Evolutionary conservation across 2,113 vertebrate genomes (phyloP), one percentile per base, ranked within the genome.

Genomic region (Carettochelys insculpta): DNA sequence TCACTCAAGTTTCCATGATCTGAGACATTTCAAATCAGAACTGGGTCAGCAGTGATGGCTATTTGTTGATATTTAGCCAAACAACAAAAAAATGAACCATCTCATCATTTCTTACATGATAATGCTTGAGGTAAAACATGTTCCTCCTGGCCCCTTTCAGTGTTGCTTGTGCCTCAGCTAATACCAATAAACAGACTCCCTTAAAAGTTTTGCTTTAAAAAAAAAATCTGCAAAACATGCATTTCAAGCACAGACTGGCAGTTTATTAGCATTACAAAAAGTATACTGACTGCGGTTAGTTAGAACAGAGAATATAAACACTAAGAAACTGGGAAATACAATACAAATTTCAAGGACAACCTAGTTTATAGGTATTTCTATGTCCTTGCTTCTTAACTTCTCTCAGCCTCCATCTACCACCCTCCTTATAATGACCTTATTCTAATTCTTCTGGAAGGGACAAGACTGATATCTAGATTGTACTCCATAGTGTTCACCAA

Each of bases 221-320:
- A n/a, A n/a, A n/a, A 29, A 22, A 61, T 61, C 13, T 61, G 56
- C 56, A 61, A 16, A 61, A 61, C 29, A 16, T 61, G 8, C 82
- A 47, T 3, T 50, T 0, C 78, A 47, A n/a, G 43, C 19, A 11
- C 31, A 76, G 31, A 85, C 53, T 54, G n/a, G 3, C 31, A 24
- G 50, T 38, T 58, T 71, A 54, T n/a, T 65, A 5, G 22, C 45
- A 20, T 73, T 51, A 58, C 5, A 22, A 16, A 4, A 86, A 88
- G 83, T 52, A 85, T 0, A 78, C 10, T 1, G 56, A 47, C 34
- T 12, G 56, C 22, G 71, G 9, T 31, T 80, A 83, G 51, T 65
- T 65, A 16, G 45, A 80, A 43, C 43, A 79, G 38, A 71, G 11
- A 88, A 43, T 1, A 9, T 43, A 79, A 86, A 53, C 41, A 41